phyloP scores from a whole-genome alignment of 2,113 vertebrate species.

The Nothobranchius kuhntae region DNA sequence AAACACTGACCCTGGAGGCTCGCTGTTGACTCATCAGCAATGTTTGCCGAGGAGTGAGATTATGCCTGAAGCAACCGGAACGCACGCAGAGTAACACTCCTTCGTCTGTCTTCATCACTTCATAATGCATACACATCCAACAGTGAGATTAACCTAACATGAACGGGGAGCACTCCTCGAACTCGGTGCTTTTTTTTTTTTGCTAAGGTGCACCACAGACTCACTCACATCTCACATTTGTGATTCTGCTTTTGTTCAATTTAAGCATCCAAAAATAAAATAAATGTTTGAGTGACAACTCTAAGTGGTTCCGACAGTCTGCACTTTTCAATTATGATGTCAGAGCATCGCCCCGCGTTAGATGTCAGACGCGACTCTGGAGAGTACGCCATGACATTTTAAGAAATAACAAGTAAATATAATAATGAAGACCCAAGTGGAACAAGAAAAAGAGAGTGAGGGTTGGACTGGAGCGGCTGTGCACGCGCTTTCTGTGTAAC shows the following conservation, averaged over 20 bases:
- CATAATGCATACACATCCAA: constrained; percentile 1
- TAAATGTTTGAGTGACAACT: not conserved
- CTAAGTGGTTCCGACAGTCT: constrained; percentile 22
- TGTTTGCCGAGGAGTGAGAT: constrained; percentile 54
- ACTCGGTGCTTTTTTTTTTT: constrained; percentile 12
- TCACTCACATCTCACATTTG: not conserved
- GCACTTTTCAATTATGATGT: constrained; percentile 13
- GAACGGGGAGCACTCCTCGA: constrained; percentile 7
- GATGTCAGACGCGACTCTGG: constrained; percentile 2
- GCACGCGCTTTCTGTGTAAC: not conserved
- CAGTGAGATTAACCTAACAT: constrained; percentile 15
- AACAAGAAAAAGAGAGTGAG: not conserved
- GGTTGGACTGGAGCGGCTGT: not conserved
- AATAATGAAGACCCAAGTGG: not conserved
- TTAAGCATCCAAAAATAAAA: not conserved
- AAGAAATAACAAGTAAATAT: not conserved
- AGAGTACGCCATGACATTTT: not conserved
- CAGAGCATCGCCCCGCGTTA: not conserved
- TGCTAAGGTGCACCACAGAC: not conserved
- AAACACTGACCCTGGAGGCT: constrained; percentile 48
- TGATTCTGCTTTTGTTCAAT: constrained; percentile 12
- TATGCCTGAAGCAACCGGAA: constrained; percentile 28
- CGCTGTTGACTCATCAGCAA: constrained; percentile 65
- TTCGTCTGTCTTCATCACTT: constrained; percentile 30
- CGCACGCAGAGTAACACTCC: constrained; percentile 36